Evolutionary conservation across 1,140 invertebrate genomes (phyloP).

Genomic region (Camponotus pennsylvanicus): DNA sequence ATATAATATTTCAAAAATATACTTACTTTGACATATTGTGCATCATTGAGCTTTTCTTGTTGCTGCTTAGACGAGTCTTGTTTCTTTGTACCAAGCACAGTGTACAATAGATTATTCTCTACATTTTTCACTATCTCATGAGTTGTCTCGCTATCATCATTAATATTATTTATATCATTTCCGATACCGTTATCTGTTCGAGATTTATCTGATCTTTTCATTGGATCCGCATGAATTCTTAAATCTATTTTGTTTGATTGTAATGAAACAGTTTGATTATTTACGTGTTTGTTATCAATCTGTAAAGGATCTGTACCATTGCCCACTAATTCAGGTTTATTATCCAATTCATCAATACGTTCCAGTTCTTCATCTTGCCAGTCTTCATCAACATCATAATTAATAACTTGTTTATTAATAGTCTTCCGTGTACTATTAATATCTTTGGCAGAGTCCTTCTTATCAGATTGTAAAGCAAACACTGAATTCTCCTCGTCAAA

Average conservation of each 20-base stretch:
- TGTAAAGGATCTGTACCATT: slow-evolving; percentile 36
- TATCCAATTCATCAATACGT: slow-evolving; percentile 57
- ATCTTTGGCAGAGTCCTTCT: slow-evolving; percentile 27
- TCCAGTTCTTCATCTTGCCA: slow-evolving; percentile 84
- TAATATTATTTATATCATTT: slow-evolving; percentile 67
- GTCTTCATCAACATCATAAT: slow-evolving; percentile 82
- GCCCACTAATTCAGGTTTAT: slow-evolving; percentile 20
- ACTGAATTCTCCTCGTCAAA: slow-evolving; percentile 60
- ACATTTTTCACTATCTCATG: slow-evolving; percentile 82
- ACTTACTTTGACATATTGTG: slow-evolving; percentile 79
- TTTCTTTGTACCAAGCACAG: slow-evolving; percentile 84
- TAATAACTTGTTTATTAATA: slow-evolving; percentile 71
- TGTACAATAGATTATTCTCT: slow-evolving; percentile 84
- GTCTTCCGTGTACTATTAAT: slow-evolving; percentile 6
- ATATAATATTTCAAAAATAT: slow-evolving; percentile 30
- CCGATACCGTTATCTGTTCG: slow-evolving; percentile 52
- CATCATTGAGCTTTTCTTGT: slow-evolving; percentile 64
- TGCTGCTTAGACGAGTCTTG: slow-evolving; percentile 67
- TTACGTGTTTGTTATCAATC: slow-evolving; percentile 48
- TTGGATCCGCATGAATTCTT: slow-evolving; percentile 28
- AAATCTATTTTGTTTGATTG: slow-evolving; percentile 61
- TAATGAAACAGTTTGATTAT: slow-evolving; percentile 55
- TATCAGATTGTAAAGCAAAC: slow-evolving; percentile 16
- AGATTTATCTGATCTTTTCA: slow-evolving; percentile 43
- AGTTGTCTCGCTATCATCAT: slow-evolving; percentile 73